phyloP scores from a whole-genome alignment of 2,797 vertebrate genomes.

The Peromyscus melanophrys region DNA sequence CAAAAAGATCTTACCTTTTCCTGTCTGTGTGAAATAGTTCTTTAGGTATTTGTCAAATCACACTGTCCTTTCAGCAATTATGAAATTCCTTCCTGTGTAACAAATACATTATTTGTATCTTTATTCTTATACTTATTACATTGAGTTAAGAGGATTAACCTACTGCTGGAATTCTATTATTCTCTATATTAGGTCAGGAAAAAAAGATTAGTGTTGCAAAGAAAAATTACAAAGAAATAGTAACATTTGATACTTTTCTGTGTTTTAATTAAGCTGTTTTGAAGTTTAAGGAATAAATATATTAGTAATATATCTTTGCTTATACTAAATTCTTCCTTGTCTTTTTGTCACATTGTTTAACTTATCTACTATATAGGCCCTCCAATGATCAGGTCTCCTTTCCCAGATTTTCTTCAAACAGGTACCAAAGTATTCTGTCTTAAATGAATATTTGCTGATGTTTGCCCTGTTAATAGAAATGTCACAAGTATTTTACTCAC shows the following conservation, averaged over 20 bases:
- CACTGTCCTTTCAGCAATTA: constrained; percentile 68
- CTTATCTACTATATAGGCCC: background rate
- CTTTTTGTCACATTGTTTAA: background rate
- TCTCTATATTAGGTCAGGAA: constrained; percentile 64
- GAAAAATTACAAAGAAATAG: constrained; percentile 49
- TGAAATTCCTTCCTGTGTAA: constrained; percentile 56
- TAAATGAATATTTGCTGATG: background rate
- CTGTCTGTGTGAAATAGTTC: background rate
- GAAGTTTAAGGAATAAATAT: constrained; percentile 22
- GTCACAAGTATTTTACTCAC: background rate
- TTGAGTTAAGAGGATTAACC: constrained; percentile 78
- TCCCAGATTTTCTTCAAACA: constrained; percentile 36
- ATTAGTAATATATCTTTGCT: background rate
- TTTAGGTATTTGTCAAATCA: constrained; percentile 59
- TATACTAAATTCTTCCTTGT: background rate
- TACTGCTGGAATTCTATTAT: constrained; percentile 67
- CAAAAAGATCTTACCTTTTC: constrained; percentile 2
- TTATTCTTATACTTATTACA: constrained; percentile 64
- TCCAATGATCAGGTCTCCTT: background rate
- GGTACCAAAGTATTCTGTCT: background rate
- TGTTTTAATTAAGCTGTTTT: constrained; percentile 42
- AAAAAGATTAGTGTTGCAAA: constrained; percentile 29
- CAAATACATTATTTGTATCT: constrained; percentile 41
- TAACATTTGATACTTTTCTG: constrained; percentile 40
- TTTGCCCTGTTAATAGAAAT: background rate